A percentile compares a stretch with the other conserved stretches of the same genome.
Conservation (phyloP, 1,140 invertebrate species). For the Cyclargus thomasi region DNA sequence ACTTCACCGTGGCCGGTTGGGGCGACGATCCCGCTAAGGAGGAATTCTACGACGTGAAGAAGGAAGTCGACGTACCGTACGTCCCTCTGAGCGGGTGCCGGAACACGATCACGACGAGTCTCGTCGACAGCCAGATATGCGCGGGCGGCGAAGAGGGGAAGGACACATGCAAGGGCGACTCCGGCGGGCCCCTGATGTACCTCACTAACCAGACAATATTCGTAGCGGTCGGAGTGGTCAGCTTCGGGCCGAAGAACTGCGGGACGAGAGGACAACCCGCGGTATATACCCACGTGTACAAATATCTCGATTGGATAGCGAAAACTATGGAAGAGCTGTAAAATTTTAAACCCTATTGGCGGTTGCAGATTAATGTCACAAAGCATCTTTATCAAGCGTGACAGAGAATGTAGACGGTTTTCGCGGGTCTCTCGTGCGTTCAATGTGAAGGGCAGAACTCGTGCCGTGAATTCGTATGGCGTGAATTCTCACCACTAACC, state of each 20-base stretch:
- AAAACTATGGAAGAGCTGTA: not conserved
- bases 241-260: constrained; percentile 74
- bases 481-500: too few relatives aligned
- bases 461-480: too few relatives aligned
- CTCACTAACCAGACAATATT: constrained; percentile 24
- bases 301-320: constrained; percentile 74
- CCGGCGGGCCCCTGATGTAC: constrained; percentile 78
- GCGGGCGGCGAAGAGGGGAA: constrained; percentile 63
- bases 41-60: constrained; percentile 45
- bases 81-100: constrained; percentile 23
- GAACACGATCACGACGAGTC: not conserved
- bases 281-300: constrained; percentile 76
- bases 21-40: constrained; percentile 38
- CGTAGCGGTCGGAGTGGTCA: constrained; percentile 71
- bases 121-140: constrained; percentile 59
- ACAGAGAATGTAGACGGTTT: too few relatives aligned
- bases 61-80: constrained; percentile 28
- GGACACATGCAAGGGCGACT: constrained; percentile 77
- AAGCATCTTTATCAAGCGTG: too few relatives aligned
- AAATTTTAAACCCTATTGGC: not conserved
- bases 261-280: constrained; percentile 69
- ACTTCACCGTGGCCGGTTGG: constrained; percentile 41
- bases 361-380: too few relatives aligned
- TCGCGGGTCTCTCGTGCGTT: too few relatives aligned
- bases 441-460: too few relatives aligned